Percentiles rank a stretch among this genome's conserved stretches.
Evolutionary conservation across 2,888 invertebrate genomes (phyloP).

Genomic region (Phyllotreta cruciferae): DNA sequence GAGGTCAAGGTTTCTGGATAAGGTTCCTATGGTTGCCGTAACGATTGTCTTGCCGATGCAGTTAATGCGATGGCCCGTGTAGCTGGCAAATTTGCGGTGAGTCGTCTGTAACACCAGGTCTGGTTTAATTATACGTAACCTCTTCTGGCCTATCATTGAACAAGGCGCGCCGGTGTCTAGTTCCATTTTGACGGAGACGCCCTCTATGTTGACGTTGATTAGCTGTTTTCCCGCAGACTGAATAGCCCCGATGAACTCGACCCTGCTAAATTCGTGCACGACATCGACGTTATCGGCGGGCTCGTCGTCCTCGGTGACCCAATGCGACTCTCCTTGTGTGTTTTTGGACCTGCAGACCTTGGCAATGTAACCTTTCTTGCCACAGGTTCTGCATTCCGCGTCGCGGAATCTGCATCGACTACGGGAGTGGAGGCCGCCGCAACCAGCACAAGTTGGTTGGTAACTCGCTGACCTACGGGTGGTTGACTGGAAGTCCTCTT

Average conservation of each 20-base stretch:
- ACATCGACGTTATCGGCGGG: not conserved
- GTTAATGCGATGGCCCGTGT: not conserved
- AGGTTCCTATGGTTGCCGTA: not conserved
- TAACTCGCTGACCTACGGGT: not conserved
- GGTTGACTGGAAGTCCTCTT: not conserved
- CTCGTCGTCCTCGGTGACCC: not conserved
- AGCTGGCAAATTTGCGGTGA: no score
- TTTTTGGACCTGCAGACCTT: not conserved
- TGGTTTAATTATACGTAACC: not conserved
- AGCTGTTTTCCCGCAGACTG: not conserved
- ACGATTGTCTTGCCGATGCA: not conserved
- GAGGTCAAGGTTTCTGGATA: no score
- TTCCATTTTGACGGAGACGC: not conserved
- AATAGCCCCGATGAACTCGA: not conserved
- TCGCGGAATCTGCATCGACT: not conserved
- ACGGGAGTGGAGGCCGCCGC: not conserved
- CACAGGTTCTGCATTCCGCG: not conserved
- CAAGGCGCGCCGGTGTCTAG: conserved; percentile 10
- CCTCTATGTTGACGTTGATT: not conserved
- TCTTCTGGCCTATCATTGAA: not conserved
- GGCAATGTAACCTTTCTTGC: conserved; percentile 6
- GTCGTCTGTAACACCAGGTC: not conserved
- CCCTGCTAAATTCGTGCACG: not conserved
- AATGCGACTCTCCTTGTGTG: not conserved
- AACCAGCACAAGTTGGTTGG: not conserved